Evolutionary conservation across 2,797 vertebrate species (phyloP).

Genomic region (Pseudotriccus pelzelni): DNA sequence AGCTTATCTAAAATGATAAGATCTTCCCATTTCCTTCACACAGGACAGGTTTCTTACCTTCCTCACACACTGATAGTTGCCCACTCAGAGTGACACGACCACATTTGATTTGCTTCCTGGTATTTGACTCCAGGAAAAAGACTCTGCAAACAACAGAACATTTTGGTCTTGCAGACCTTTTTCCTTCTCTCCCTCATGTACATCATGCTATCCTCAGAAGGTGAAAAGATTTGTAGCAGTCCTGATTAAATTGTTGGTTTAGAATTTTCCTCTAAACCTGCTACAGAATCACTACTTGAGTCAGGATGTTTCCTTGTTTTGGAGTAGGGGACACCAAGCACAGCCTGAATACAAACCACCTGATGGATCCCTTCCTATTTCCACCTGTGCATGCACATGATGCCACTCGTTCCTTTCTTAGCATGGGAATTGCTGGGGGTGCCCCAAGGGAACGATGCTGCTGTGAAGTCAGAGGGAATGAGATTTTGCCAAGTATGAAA

Average conservation of each 20-base stretch:
- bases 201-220: neutral
- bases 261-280: neutral
- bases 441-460: neutral
- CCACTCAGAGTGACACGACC: neutral
- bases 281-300: neutral
- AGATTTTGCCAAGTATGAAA: neutral
- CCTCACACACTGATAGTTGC: neutral
- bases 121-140: neutral
- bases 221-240: neutral
- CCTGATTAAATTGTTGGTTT: neutral
- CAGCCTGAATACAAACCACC: neutral
- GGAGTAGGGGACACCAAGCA: neutral
- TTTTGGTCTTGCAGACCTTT: neutral
- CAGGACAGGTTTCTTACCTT: neutral
- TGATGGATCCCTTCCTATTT: neutral
- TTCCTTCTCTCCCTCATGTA: neutral
- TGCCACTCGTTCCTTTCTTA: neutral
- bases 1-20: neutral
- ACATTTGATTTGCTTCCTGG: neutral
- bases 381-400: neutral
- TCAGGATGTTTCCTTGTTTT: neutral
- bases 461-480: neutral
- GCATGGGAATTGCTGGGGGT: neutral
- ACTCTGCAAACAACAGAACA: neutral
- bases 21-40: neutral